Evolutionary conservation across 2,797 vertebrate species (phyloP).

Genomic region (Thalassophryne amazonica): DNA sequence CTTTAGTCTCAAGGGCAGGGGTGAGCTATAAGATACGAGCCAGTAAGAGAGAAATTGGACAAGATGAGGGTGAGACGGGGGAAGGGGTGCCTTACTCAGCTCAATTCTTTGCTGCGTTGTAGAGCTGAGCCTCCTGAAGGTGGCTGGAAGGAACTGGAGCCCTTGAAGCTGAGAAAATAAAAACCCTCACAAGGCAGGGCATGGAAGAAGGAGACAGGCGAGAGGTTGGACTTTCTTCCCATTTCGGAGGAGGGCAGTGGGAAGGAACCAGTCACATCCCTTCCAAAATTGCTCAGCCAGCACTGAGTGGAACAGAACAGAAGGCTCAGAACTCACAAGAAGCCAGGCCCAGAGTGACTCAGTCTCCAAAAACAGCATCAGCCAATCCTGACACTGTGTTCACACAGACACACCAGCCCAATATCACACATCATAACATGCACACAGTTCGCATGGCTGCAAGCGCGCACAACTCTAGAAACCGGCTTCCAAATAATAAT

Average conservation of each 20-base stretch:
- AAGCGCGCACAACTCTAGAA: too few relatives aligned
- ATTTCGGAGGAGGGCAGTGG: constrained; percentile 29
- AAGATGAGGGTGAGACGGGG: constrained; percentile 12
- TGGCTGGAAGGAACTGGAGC: constrained; percentile 29
- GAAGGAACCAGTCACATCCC: constrained; percentile 56
- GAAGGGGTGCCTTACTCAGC: neutral
- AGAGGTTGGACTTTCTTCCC: constrained; percentile 18
- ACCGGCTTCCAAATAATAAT: too few relatives aligned
- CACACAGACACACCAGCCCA: neutral
- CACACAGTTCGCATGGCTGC: too few relatives aligned
- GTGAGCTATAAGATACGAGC: constrained; percentile 38
- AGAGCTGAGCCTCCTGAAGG: constrained; percentile 28
- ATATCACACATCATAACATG: neutral
- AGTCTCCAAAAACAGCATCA: neutral
- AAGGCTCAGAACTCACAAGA: neutral
- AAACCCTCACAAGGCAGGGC: constrained; percentile 31
- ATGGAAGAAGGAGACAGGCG: constrained; percentile 37
- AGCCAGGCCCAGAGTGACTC: neutral
- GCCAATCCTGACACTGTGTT: neutral
- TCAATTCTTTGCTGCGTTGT: constrained; percentile 7
- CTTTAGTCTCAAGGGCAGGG: constrained; percentile 26
- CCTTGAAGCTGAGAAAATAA: constrained; percentile 17
- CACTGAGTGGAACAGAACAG: neutral
- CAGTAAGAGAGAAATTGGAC: constrained; percentile 22
- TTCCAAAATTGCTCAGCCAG: constrained; percentile 33